Evolutionary conservation across 2,797 vertebrate genomes (phyloP), one percentile per base, ranked within the genome.

Genomic region (Lacerta agilis): DNA sequence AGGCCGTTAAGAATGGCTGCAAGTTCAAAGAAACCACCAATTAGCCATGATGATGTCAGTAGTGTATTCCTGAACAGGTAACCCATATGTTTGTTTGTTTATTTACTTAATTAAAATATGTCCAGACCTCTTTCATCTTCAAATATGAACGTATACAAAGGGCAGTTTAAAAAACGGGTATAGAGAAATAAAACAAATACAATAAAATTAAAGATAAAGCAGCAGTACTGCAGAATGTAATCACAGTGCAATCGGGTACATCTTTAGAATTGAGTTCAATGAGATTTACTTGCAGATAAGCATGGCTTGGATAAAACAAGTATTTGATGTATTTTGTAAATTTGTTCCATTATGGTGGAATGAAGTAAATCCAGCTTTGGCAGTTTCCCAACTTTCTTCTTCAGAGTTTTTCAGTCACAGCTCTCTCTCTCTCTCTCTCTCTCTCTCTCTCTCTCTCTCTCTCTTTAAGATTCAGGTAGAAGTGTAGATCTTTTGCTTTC

Each of bases 1-100:
- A 95, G 99, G 93, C 99, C 99, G 1, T 96, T 99, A 81, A 97
- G 99, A 76, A 99, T 99, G 99, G 99, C 99, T 0, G 99, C 99
- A 79, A 99, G 99, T 96, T 99, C 99, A 84, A 99, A 99, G 96
- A 99, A 99, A 93, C 99, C 99, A 0, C 98, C 99, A 75, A 99
- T 99, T 93, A 98, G 97, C 94, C 99, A 99, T 0, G 98, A 99
- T 0, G 98, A 99, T 0, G 98, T 99, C 96, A 99, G 99, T 96
- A 99, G 98, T 94, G 98, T 99, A 95, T 99, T 99, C 94, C 98
- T 99, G 85, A 99, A 99, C 97, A 99, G 99, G 99, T 99, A 90
- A 36, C n/a, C 49, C 49, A 55, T 72, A 69, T 71, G 29, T 72
- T 13, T 33, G 36, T 73, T 5, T 71, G 6, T 33, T 64, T 61